phyloP scores from a whole-genome alignment of 2,113 vertebrate genomes.

The Clarias gariepinus region DNA sequence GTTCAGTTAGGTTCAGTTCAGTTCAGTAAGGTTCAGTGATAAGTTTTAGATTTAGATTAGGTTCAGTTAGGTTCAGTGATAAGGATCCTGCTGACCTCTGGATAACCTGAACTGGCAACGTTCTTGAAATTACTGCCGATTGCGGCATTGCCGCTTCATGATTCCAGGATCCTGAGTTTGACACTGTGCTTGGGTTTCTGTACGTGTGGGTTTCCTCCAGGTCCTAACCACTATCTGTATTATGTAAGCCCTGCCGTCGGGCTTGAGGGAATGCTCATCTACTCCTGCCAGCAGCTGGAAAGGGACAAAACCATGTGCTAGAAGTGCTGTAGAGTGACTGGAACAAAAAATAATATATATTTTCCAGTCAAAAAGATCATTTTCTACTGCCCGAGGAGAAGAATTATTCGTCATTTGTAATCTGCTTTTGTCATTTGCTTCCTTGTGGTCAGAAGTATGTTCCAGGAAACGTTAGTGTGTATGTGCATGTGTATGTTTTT shows the following conservation, averaged over 20 bases:
- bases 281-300: constrained; percentile 11
- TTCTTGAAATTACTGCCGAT: background rate
- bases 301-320: constrained; percentile 24
- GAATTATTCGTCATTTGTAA: constrained; percentile 26
- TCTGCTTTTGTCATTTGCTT: constrained; percentile 44
- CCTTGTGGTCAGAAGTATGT: constrained; percentile 23
- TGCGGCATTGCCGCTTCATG: background rate
- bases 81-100: background rate
- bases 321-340: constrained; percentile 7
- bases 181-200: constrained; percentile 6
- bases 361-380: constrained; percentile 21
- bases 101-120: background rate
- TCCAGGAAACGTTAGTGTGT: constrained; percentile 18
- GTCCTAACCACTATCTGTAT: constrained; percentile 21
- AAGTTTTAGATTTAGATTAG: too few relatives aligned
- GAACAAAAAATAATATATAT: background rate
- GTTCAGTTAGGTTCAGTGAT: background rate
- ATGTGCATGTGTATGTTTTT: constrained; percentile 12
- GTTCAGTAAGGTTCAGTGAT: too few relatives aligned
- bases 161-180: background rate
- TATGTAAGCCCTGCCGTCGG: background rate
- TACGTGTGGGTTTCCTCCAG: constrained; percentile 20
- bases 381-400: constrained; percentile 5
- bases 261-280: background rate
- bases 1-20: too few relatives aligned